A percentile compares a stretch with the other conserved stretches of the same genome.
These are phyloP conservation scores for Rhinichthys osculus DNA, from an alignment of 2,797 vertebrate species.

Conservation along the genomic window DNA sequence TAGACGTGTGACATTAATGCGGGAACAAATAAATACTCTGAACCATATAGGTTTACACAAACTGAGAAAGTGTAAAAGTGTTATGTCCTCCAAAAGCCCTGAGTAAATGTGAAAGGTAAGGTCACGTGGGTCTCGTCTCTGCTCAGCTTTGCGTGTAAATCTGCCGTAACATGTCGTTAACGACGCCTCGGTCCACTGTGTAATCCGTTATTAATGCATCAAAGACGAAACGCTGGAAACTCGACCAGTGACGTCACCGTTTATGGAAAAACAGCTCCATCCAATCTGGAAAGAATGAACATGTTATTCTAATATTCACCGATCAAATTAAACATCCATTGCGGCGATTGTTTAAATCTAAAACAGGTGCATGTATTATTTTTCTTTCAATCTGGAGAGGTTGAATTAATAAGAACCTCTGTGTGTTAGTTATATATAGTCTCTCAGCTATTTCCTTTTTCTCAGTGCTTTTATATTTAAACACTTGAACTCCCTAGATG, in stretches of 20 bases:
- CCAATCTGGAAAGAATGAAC: background rate
- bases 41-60: too few relatives aligned
- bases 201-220: slow-evolving; percentile 16
- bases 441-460: slow-evolving; percentile 11
- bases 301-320: background rate
- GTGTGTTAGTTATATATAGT: slow-evolving; percentile 4
- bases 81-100: too few relatives aligned
- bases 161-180: background rate
- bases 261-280: background rate
- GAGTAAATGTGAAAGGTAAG: background rate
- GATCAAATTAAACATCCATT: background rate
- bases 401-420: background rate
- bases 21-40: too few relatives aligned
- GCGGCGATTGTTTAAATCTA: background rate
- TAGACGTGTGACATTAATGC: too few relatives aligned
- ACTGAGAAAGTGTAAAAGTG: too few relatives aligned
- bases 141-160: background rate
- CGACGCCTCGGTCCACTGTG: background rate
- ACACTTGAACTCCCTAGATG: background rate
- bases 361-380: background rate
- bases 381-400: background rate
- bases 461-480: background rate
- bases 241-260: background rate
- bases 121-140: background rate
- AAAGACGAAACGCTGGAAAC: slow-evolving; percentile 3